phyloP scores from a whole-genome alignment of 2,797 vertebrate species.

The Pangasius macronema region DNA sequence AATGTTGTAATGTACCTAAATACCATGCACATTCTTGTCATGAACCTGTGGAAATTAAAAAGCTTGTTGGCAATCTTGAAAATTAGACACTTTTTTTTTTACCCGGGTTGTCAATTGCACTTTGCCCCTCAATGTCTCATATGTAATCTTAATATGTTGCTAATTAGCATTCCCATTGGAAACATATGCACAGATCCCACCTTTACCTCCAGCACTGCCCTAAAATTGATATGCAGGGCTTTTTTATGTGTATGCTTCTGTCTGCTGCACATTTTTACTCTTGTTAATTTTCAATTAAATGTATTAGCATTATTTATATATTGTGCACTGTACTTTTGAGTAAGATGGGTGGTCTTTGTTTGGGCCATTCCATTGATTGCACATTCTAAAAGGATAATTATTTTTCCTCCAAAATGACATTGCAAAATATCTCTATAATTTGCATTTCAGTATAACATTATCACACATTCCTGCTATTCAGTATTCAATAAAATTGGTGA shows the following conservation, averaged over 20 bases:
- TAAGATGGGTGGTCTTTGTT: background rate
- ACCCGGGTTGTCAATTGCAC: constrained; percentile 53
- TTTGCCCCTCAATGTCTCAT: constrained; percentile 48
- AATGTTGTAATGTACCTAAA: constrained; percentile 65
- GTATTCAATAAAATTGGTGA: background rate
- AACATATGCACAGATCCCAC: constrained; percentile 31
- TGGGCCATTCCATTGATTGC: background rate
- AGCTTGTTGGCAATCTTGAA: constrained; percentile 58
- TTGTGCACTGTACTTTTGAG: background rate
- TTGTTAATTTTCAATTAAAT: background rate
- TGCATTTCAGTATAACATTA: background rate
- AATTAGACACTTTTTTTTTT: constrained; percentile 59
- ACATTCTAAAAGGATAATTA: background rate
- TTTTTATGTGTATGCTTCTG: constrained; percentile 16
- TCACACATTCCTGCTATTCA: background rate
- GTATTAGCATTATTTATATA: background rate
- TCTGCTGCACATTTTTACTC: background rate
- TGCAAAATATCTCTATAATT: background rate
- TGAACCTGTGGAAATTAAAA: constrained; percentile 65
- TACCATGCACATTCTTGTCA: constrained; percentile 62
- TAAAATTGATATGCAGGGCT: constrained; percentile 24
- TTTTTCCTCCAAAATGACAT: background rate
- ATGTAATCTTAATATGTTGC: constrained; percentile 60
- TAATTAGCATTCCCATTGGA: constrained; percentile 58
- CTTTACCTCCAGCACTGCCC: constrained; percentile 38